Evolutionary conservation across 2,797 vertebrate genomes (phyloP).

Genomic region (Ctenosaura bakeri): DNA sequence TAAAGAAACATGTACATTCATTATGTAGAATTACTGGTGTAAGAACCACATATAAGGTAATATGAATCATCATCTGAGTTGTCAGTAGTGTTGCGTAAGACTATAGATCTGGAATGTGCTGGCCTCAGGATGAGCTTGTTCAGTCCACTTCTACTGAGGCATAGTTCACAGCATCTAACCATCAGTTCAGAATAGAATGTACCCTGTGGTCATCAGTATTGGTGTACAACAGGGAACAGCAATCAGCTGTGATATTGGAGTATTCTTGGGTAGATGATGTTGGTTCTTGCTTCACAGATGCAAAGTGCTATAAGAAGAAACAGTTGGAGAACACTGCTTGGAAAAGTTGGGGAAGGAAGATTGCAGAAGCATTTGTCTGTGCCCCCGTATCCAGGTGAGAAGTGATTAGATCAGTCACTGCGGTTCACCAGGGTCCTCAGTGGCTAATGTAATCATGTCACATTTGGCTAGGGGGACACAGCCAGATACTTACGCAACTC

Average conservation of each 20-base stretch:
- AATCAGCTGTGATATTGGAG: background rate
- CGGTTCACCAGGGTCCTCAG: no score
- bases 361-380: no score
- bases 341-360: no score
- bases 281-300: background rate
- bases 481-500: no score
- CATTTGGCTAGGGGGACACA: no score
- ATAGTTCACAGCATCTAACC: background rate
- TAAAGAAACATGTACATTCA: background rate
- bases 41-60: background rate
- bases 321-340: no score
- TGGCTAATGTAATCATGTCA: no score
- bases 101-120: background rate
- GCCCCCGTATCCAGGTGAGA: no score
- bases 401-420: no score
- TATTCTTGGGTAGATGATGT: background rate
- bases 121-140: background rate
- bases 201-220: background rate
- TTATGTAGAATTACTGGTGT: background rate
- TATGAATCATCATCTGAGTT: background rate
- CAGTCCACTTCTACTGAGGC: background rate
- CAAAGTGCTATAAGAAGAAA: no score
- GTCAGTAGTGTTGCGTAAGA: background rate
- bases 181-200: background rate
- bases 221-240: background rate